Evolutionary conservation across 2,797 vertebrate species (phyloP).

Genomic region (Neosalanx taihuensis): DNA sequence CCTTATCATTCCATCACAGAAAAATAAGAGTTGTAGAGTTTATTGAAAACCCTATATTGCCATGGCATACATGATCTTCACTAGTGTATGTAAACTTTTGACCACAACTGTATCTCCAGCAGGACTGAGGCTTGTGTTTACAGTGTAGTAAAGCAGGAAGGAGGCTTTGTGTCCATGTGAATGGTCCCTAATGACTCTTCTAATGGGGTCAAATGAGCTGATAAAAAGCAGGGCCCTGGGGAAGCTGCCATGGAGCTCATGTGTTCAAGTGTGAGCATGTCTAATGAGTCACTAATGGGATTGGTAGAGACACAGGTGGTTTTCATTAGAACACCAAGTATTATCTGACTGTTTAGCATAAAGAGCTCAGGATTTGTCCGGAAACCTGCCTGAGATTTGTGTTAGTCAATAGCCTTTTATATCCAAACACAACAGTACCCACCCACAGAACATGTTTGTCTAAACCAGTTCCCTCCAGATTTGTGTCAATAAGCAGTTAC

Average conservation of each 20-base stretch:
- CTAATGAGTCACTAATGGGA: slow-evolving; percentile 54
- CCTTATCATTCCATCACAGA: too few species aligned
- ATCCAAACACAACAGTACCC: background rate
- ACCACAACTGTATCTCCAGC: too few species aligned
- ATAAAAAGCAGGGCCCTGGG: slow-evolving; percentile 32
- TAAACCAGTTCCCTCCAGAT: slow-evolving; percentile 33
- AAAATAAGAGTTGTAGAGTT: too few species aligned
- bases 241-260: slow-evolving; percentile 56
- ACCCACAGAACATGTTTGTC: slow-evolving; percentile 7
- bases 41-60: too few species aligned
- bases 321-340: background rate
- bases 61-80: too few species aligned
- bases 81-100: too few species aligned
- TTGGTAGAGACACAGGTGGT: slow-evolving; percentile 28
- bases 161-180: slow-evolving; percentile 66
- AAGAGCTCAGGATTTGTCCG: background rate
- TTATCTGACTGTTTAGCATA: background rate
- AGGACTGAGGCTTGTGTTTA: slow-evolving; percentile 62
- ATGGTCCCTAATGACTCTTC: slow-evolving; percentile 65
- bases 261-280: slow-evolving; percentile 25
- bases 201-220: slow-evolving; percentile 63
- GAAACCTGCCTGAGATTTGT: background rate
- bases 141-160: slow-evolving; percentile 65
- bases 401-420: background rate
- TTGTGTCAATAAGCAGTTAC: slow-evolving; percentile 28